Base-by-base conservation (phyloP, 1,140 invertebrate species). In the Eubasilissa regina region DNA sequence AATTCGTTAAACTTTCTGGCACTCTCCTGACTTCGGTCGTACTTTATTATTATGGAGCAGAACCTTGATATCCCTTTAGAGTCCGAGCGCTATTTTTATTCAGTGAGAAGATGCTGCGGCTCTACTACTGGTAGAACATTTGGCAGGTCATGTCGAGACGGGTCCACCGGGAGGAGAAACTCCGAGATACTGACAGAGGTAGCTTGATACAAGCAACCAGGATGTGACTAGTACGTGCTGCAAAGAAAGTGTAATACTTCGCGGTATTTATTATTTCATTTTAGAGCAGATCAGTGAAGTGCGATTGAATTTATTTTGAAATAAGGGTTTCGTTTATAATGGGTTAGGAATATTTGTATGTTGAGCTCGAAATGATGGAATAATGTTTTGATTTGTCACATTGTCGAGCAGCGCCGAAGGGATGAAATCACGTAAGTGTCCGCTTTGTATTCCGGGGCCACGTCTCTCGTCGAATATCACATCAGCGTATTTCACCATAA, bases 161-260 rank as follows among this genome's bases (percentile, higher is more conserved):
- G 17, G 73, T 47, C 73, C 73, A 15, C 35, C 15, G 73, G 73
- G 73, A 75, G 35, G 56, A 17, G 17, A 47, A 75, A 56, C 73
- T 75, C 73, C 55, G 48, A 73, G 68, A 73, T 51, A 73, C 68
- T 55, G 51, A 73, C 68, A 13, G 68, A 73, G 47, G 68, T 73
- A 55, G 51, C 68, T 19, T 35, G 51, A 73, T 55, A 53, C 68
- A 55, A 53, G 68, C 51, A 55, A 60, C 56, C n/a, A 8, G 21
- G 48, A 55, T 68, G 47, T 51, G 68, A 55, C 47, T 55, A 8
- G 48, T 19, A 55, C 68, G 68, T 51, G 68, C 47, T n/a, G 68
- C 68, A 53, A 35, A 55, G 8, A 8, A 48, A 21, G 19, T 47
- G 10, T 9, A n/a, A 4, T n/a, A 17, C 43, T 68, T 11, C 43